Conservation (phyloP, 2,888 invertebrate genomes). For the Andrena praecox region DNA sequence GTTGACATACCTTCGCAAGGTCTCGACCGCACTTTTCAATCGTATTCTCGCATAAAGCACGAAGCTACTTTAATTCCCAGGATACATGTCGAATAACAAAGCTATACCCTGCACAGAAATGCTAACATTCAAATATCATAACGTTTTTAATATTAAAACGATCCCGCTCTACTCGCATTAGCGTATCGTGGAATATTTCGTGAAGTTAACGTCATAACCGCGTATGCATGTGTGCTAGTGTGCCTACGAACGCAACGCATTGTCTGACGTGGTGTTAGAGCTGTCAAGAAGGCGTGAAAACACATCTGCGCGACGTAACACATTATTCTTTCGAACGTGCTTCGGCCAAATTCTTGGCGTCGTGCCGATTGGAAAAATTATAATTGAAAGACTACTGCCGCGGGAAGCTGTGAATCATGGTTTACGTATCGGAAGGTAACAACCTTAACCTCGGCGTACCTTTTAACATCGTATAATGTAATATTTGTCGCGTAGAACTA, state of each 20-base stretch:
- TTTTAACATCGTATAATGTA: not conserved
- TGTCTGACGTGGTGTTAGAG: constrained; percentile 18
- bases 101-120: no score
- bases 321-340: constrained; percentile 11
- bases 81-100: no score
- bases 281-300: constrained; percentile 8
- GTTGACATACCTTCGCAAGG: no score
- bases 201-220: no score
- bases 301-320: not conserved
- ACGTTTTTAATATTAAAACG: no score
- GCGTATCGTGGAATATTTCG: no score
- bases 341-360: not conserved
- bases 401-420: constrained; percentile 50
- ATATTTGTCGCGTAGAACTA: not conserved
- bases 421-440: constrained; percentile 66
- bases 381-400: not conserved
- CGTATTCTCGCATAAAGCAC: no score
- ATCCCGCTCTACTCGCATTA: no score
- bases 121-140: no score
- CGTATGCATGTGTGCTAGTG: no score
- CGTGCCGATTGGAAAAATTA: not conserved
- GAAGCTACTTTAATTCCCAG: no score
- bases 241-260: no score
- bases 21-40: not conserved
- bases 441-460: constrained; percentile 24